A percentile compares a stretch with the other conserved stretches of the same genome.
Evolutionary conservation across 2,888 invertebrate species (phyloP).

Genomic region (Molanna angustata): DNA sequence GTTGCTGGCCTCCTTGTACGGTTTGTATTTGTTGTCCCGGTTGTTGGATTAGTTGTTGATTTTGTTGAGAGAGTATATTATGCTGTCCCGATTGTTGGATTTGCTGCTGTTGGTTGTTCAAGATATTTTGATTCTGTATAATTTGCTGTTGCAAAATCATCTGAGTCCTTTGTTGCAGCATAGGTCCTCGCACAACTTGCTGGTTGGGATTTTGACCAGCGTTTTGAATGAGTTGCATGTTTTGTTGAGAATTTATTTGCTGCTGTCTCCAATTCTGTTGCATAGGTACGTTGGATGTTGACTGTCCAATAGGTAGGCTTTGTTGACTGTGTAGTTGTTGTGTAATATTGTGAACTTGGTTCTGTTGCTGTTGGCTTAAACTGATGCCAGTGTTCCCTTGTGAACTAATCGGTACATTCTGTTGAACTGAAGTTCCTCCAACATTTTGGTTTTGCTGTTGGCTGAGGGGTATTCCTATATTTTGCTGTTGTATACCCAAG

Average conservation of each 20-base stretch:
- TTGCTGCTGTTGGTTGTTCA: conserved; percentile 44
- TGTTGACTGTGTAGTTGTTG: conserved; percentile 33
- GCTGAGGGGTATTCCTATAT: conserved; percentile 29
- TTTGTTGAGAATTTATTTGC: conserved; percentile 38
- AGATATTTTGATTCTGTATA: conserved; percentile 52
- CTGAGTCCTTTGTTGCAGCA: conserved; percentile 51
- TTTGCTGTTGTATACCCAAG: conserved; percentile 31
- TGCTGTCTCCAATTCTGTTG: conserved; percentile 44
- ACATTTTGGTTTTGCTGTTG: conserved; percentile 34
- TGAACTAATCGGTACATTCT: conserved; percentile 11
- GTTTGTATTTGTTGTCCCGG: conserved; percentile 39
- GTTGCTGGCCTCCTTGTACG: conserved; percentile 51
- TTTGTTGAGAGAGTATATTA: conserved; percentile 41
- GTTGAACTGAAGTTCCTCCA: conserved; percentile 24
- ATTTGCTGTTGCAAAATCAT: conserved; percentile 58
- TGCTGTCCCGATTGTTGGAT: conserved; percentile 28
- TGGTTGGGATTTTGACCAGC: conserved; percentile 49
- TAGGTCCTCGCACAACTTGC: conserved; percentile 50
- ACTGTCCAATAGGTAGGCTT: conserved; percentile 33
- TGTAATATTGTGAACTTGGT: conserved; percentile 32
- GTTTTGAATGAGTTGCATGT: conserved; percentile 54
- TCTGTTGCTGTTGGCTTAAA: conserved; percentile 35
- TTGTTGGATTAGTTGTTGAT: conserved; percentile 52
- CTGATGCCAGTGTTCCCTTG: conserved; percentile 33
- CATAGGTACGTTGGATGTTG: conserved; percentile 28